Conservation (phyloP, 2,888 invertebrate species). For the Ochropleura plecta region DNA sequence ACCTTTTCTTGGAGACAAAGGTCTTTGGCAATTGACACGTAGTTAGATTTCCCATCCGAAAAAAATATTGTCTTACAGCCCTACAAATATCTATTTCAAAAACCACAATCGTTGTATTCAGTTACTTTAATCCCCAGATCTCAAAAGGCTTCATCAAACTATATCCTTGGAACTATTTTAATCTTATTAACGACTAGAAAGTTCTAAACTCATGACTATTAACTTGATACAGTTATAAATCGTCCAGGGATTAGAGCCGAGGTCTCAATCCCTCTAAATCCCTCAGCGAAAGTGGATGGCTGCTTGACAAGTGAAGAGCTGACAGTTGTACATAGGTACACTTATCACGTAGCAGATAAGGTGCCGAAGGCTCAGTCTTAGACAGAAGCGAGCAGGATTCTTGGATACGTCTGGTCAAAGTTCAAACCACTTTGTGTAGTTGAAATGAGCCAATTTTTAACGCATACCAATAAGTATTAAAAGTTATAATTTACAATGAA, state of each 20-base stretch:
- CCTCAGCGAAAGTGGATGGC: conserved; percentile 57
- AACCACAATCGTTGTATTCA: conserved; percentile 4
- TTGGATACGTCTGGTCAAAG: not conserved
- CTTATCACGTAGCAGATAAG: not conserved
- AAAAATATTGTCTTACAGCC: too few relatives aligned
- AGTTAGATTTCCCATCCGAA: too few relatives aligned
- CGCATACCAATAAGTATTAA: not conserved
- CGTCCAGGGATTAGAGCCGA: conserved; percentile 60
- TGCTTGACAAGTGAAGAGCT: conserved; percentile 39
- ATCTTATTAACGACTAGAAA: conserved; percentile 49
- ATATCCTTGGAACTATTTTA: conserved; percentile 50
- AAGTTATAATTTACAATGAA: not conserved
- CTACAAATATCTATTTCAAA: not conserved
- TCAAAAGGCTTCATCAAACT: conserved; percentile 11
- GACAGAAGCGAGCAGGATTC: not conserved
- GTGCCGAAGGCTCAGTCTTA: conserved; percentile 1
- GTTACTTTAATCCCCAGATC: conserved; percentile 23
- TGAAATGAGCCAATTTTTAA: not conserved
- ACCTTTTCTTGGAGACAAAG: too few relatives aligned
- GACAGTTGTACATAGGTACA: not conserved
- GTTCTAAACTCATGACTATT: conserved; percentile 40
- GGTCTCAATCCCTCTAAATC: conserved; percentile 58
- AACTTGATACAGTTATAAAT: conserved; percentile 57
- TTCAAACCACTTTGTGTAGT: not conserved
- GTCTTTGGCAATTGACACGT: too few relatives aligned